Evolutionary conservation across 1,140 invertebrate genomes (phyloP).

Genomic region (Eciton burchellii): DNA sequence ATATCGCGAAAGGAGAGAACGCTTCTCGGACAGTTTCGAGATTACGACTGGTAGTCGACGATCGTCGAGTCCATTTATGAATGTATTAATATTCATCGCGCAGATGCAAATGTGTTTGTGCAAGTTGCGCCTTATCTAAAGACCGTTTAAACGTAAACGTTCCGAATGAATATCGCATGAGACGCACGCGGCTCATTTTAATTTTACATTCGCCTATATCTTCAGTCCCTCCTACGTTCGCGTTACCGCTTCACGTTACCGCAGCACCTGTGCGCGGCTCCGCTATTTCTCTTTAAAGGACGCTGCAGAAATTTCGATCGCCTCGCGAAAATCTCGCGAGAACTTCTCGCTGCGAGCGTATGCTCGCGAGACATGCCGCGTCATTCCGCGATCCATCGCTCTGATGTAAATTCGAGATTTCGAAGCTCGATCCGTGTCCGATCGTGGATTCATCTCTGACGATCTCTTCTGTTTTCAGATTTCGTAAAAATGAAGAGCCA

Average conservation of each 20-base stretch:
- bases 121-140: conserved; percentile 29
- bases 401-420: no score
- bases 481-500: conserved; percentile 71
- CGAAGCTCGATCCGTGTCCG: no score
- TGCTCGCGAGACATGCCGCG: no score
- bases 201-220: conserved; percentile 15
- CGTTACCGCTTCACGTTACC: neutral
- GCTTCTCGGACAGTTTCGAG: neutral
- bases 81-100: neutral
- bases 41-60: neutral
- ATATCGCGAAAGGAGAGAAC: neutral
- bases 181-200: conserved; percentile 14
- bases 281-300: neutral
- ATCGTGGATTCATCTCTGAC: no score
- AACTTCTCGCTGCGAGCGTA: no score
- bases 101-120: neutral
- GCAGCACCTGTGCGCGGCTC: neutral
- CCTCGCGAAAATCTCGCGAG: neutral
- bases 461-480: conserved; percentile 66
- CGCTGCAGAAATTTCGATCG: neutral
- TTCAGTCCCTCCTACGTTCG: neutral
- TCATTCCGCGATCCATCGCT: no score
- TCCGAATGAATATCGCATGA: conserved; percentile 31
- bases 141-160: conserved; percentile 32
- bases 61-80: conserved; percentile 33